A percentile compares a stretch with the other conserved stretches of the same genome.
Evolutionary conservation across 2,888 invertebrate species (phyloP).

Genomic region (Nemotelus nigrinus): DNA sequence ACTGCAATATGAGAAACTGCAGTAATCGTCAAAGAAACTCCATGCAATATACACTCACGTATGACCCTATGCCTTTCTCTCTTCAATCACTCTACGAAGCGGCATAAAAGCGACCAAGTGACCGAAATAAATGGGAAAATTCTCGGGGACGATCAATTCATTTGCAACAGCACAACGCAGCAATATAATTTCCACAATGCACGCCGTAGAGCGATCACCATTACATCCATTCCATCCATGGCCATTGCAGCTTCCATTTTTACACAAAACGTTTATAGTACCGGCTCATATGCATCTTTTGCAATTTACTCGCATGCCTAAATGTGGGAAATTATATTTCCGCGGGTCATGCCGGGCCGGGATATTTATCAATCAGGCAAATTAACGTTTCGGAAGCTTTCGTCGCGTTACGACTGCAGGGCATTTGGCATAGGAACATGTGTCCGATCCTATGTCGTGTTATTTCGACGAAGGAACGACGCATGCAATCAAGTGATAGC

Average conservation of each 20-base stretch:
- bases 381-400: constrained; percentile 37
- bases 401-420: constrained; percentile 35
- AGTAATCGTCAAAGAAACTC: too few relatives aligned
- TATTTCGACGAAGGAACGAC: background rate
- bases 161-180: too few relatives aligned
- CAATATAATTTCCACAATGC: too few relatives aligned
- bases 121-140: too few relatives aligned
- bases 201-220: background rate
- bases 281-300: background rate
- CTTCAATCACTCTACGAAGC: too few relatives aligned
- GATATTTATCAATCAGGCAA: constrained; percentile 34
- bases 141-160: too few relatives aligned
- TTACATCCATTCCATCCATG: background rate
- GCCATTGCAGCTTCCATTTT: background rate
- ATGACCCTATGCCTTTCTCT: too few relatives aligned
- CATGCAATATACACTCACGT: too few relatives aligned
- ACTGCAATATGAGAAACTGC: too few relatives aligned
- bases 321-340: constrained; percentile 7
- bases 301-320: background rate
- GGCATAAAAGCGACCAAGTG: too few relatives aligned
- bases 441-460: background rate
- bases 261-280: background rate
- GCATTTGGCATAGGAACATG: constrained; percentile 21
- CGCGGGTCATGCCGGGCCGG: constrained; percentile 18
- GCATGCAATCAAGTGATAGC: background rate